Evolutionary conservation across 2,797 vertebrate species (phyloP).

Genomic region (Sciurus carolinensis): DNA sequence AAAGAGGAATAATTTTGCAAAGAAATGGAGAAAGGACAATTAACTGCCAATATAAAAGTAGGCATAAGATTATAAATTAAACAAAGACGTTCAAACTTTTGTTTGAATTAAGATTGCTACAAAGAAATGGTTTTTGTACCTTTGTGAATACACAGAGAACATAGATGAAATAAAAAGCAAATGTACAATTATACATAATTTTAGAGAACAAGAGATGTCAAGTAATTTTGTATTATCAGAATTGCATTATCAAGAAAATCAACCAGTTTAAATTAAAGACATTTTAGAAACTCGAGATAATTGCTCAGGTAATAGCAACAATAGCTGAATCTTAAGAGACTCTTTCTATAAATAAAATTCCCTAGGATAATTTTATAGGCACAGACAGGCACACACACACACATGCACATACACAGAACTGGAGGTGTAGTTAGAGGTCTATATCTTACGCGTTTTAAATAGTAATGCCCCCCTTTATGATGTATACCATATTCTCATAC

Average conservation of each 20-base stretch:
- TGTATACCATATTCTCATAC: background rate
- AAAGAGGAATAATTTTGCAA: background rate
- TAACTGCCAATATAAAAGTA: background rate
- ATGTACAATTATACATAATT: slow-evolving; percentile 30
- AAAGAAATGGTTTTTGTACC: background rate
- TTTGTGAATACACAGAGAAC: background rate
- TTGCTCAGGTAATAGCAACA: background rate
- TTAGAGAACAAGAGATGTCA: slow-evolving; percentile 34
- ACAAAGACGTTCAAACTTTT: background rate
- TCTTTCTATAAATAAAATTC: background rate
- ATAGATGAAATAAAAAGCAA: slow-evolving; percentile 8
- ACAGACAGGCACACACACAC: no score
- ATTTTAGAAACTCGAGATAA: slow-evolving; percentile 5
- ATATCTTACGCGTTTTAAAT: background rate
- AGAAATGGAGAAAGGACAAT: background rate
- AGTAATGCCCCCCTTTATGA: background rate
- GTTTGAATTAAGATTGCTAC: background rate
- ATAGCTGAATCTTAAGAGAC: background rate
- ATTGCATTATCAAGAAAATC: background rate
- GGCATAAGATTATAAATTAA: background rate
- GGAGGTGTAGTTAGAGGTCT: background rate
- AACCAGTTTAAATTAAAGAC: background rate
- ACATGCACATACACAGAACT: background rate
- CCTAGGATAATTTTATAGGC: background rate
- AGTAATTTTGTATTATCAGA: slow-evolving; percentile 27